Evolutionary conservation across 1,140 invertebrate species (phyloP).

Genomic region (Drosophila suzukii): DNA sequence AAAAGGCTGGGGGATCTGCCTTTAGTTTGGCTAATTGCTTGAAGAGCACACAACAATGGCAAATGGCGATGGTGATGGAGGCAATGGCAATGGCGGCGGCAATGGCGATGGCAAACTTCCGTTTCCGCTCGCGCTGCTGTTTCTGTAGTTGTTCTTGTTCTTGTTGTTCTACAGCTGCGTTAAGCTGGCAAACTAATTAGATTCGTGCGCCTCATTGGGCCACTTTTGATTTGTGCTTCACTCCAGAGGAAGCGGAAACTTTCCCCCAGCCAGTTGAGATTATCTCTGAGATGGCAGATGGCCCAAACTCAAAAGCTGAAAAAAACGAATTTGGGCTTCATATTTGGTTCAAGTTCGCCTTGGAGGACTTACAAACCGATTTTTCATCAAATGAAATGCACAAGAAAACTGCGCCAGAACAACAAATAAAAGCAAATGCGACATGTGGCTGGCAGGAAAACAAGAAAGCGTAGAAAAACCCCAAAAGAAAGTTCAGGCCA

Average conservation of each 20-base stretch:
- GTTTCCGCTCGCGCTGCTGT: conserved; percentile 47
- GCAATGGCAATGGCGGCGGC: conserved; percentile 26
- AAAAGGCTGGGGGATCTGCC: conserved; percentile 14
- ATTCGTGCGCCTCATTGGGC: conserved; percentile 76
- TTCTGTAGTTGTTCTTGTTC: background rate
- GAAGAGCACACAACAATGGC: conserved; percentile 60
- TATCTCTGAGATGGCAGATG: conserved; percentile 43
- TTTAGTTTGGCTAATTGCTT: conserved; percentile 76
- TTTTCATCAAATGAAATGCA: conserved; percentile 64
- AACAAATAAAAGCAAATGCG: conserved; percentile 73
- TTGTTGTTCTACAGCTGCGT: conserved; percentile 14
- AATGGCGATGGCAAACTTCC: conserved; percentile 61
- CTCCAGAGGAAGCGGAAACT: conserved; percentile 3
- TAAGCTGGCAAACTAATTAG: conserved; percentile 75
- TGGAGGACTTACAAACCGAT: conserved; percentile 23
- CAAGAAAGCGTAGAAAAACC: conserved; percentile 40
- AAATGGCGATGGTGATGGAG: conserved; percentile 29
- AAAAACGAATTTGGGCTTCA: conserved; percentile 17
- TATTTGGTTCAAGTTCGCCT: conserved; percentile 79
- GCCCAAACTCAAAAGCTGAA: background rate
- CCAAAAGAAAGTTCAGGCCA: conserved; percentile 62
- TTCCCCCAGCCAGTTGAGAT: conserved; percentile 30
- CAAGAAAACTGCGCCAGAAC: conserved; percentile 71
- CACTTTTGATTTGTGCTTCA: conserved; percentile 72
- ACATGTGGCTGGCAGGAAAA: conserved; percentile 71